phyloP scores from a whole-genome alignment of 37 sponge, comb jelly and placozoan genomes.

The Beroe ovata region DNA sequence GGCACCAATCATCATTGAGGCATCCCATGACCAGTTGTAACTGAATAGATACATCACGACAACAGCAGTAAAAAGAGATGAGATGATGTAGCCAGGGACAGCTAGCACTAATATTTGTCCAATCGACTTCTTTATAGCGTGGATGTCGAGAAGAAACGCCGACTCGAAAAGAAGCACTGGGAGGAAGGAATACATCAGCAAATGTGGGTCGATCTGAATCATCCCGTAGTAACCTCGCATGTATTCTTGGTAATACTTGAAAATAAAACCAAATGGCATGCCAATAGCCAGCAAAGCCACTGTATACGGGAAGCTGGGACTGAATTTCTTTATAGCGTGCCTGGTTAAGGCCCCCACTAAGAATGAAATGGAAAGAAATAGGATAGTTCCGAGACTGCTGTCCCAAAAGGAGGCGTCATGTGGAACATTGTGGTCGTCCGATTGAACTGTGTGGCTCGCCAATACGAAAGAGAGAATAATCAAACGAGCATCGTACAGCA shows the following conservation, averaged over 20 bases:
- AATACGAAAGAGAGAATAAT: too few species aligned
- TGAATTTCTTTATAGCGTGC: conserved; percentile 12
- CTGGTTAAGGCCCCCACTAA: conserved; percentile 11
- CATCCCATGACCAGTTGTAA: conserved; percentile 88
- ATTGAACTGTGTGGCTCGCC: neutral
- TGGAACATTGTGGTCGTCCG: neutral
- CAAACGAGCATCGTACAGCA: too few species aligned
- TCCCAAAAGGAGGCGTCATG: neutral
- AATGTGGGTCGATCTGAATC: conserved; percentile 83
- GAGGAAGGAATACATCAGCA: conserved; percentile 82
- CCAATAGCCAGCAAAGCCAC: conserved; percentile 81
- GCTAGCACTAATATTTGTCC: conserved; percentile 81
- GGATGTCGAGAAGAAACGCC: conserved; percentile 92
- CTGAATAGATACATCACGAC: conserved; percentile 82
- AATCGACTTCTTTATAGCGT: conserved; percentile 88
- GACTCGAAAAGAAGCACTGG: conserved; percentile 91
- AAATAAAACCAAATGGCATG: conserved; percentile 71
- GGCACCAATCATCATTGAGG: conserved; percentile 79
- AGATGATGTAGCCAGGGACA: conserved; percentile 79
- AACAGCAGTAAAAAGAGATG: conserved; percentile 74
- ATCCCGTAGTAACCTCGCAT: conserved; percentile 72
- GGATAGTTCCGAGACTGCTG: conserved; percentile 34
- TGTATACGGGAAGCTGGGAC: conserved; percentile 84
- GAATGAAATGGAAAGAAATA: conserved; percentile 13
- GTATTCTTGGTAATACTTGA: conserved; percentile 11